Conservation (phyloP, 2,797 vertebrate genomes). For the Melanogrammus aeglefinus region DNA sequence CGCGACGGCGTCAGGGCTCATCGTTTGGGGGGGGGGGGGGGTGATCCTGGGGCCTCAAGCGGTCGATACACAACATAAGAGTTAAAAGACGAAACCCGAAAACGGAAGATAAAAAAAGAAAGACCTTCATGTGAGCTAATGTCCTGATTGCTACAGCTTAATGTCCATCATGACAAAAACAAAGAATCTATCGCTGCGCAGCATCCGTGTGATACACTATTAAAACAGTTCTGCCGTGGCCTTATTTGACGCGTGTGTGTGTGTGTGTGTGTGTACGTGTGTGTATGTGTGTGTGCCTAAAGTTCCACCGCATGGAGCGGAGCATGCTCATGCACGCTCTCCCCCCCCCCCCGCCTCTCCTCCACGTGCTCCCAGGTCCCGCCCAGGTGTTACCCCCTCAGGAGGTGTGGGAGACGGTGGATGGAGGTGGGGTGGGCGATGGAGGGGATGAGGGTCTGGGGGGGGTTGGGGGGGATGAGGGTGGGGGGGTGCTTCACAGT, state of each 20-base stretch:
- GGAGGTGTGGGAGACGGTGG: neutral
- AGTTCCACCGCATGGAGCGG: neutral
- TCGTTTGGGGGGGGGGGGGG: neutral
- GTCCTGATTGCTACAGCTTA: conserved; percentile 21
- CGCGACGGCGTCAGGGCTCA: neutral
- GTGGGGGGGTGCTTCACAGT: conserved; percentile 78
- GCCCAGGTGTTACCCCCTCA: neutral
- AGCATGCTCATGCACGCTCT: neutral
- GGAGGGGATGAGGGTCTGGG: neutral
- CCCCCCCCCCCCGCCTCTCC: neutral
- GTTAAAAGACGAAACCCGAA: conserved; percentile 12
- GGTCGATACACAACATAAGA: neutral
- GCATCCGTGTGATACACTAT: conserved; percentile 37
- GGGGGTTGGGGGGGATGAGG: neutral
- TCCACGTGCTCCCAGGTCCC: neutral
- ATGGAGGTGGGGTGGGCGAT: neutral
- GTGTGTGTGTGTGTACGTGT: neutral
- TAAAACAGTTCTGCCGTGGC: conserved; percentile 28
- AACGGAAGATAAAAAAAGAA: conserved; percentile 6
- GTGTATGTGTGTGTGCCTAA: neutral
- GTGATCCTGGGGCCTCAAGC: neutral
- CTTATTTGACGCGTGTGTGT: neutral
- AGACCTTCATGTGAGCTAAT: conserved; percentile 34
- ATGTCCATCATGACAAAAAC: conserved; percentile 20
- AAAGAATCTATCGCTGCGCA: conserved; percentile 41